These are phyloP conservation scores for Psephotus haematonotus DNA, from an alignment of 2,113 vertebrate genomes.

Conservation along the genomic window DNA sequence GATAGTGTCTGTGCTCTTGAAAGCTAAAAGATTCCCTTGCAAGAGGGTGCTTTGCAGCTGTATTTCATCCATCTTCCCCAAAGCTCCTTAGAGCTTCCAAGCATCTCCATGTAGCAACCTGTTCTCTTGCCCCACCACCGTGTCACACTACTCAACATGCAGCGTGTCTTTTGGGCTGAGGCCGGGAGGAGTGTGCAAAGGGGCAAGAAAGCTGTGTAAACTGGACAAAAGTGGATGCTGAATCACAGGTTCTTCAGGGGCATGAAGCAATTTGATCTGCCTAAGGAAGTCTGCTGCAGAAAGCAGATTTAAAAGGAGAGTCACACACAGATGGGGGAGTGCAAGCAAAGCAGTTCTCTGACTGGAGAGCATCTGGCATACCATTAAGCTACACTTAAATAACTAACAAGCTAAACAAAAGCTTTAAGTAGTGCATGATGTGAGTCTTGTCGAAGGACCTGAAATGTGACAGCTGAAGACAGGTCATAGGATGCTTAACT, in stretches of 20 bases:
- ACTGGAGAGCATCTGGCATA: constrained; percentile 21
- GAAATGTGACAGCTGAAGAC: not conserved
- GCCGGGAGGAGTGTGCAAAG: not conserved
- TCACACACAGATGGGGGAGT: not conserved
- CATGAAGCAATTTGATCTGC: not conserved
- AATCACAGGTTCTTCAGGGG: not conserved
- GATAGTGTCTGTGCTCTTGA: not conserved
- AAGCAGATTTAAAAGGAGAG: constrained; percentile 3
- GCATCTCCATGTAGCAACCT: not conserved
- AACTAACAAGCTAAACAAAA: constrained; percentile 24
- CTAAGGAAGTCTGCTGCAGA: not conserved
- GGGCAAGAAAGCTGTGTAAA: not conserved
- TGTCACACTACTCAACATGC: not conserved
- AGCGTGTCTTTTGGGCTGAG: not conserved
- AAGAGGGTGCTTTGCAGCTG: not conserved
- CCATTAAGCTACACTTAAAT: constrained; percentile 9
- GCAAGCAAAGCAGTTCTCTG: not conserved
- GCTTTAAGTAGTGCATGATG: not conserved
- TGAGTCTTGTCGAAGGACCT: not conserved
- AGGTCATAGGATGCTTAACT: not conserved
- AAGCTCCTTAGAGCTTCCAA: not conserved
- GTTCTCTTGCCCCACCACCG: not conserved
- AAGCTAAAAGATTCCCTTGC: not conserved
- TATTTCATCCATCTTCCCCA: not conserved
- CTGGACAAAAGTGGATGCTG: not conserved